Conservation (phyloP, 1,140 invertebrate genomes). For the Anoplophora glabripennis region DNA sequence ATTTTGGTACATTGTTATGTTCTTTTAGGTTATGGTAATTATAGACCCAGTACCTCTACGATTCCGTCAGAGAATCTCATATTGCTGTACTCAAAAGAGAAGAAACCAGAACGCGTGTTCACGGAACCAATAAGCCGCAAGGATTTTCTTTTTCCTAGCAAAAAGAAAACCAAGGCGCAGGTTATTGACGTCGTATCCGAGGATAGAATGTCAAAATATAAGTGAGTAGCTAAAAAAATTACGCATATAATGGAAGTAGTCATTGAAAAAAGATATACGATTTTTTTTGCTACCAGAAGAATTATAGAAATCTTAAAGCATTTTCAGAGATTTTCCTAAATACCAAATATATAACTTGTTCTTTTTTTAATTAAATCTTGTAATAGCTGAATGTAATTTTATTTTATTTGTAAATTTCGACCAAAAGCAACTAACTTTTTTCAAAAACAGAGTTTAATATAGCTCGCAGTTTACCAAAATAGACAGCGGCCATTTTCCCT, state of each 20-base stretch:
- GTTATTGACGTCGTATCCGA: conserved; percentile 10
- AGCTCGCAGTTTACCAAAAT: conserved; percentile 12
- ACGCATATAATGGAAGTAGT: too few species aligned
- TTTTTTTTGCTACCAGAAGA: too few species aligned
- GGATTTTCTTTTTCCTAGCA: conserved; percentile 29
- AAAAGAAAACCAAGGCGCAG: conserved; percentile 22
- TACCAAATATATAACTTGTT: too few species aligned
- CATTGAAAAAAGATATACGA: too few species aligned
- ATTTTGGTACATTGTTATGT: not conserved
- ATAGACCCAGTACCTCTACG: conserved; percentile 4
- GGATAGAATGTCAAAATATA: conserved; percentile 9
- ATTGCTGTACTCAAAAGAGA: conserved; percentile 23
- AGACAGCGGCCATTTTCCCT: conserved; percentile 53
- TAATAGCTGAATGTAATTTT: too few species aligned
- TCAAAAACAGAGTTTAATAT: conserved; percentile 17
- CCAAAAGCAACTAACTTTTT: conserved; percentile 7
- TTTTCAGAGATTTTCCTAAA: too few species aligned
- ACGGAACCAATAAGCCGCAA: conserved; percentile 16
- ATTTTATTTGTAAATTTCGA: conserved; percentile 2
- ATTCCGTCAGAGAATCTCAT: conserved; percentile 25
- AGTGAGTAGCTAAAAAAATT: too few species aligned
- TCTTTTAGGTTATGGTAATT: conserved; percentile 24
- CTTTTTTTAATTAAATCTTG: too few species aligned
- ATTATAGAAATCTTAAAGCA: too few species aligned
- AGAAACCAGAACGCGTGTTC: conserved; percentile 11